phyloP scores from a whole-genome alignment of 2,113 vertebrate genomes.

The Sphaerodactylus townsendi region DNA sequence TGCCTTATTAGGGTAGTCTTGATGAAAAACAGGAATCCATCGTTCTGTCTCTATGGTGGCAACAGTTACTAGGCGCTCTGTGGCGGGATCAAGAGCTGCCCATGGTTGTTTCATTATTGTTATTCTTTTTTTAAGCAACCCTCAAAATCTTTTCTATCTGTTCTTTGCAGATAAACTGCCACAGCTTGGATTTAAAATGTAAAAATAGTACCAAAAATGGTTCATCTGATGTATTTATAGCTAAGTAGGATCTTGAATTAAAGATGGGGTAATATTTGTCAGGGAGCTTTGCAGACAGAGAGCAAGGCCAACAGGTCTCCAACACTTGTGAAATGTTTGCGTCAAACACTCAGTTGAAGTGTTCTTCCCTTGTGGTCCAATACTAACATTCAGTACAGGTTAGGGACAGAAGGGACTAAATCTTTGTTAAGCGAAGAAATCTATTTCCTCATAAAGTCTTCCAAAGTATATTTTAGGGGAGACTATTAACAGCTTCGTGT shows the following conservation, averaged over 20 bases:
- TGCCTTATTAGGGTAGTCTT: not conserved
- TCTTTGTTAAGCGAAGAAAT: not conserved
- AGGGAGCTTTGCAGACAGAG: not conserved
- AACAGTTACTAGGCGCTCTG: not conserved
- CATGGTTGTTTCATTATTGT: not conserved
- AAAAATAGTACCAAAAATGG: not conserved
- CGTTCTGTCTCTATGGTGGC: not conserved
- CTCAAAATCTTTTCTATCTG: no score
- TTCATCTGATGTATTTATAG: not conserved
- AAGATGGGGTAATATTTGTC: not conserved
- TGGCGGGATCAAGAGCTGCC: not conserved
- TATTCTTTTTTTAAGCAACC: not conserved
- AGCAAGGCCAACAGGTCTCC: not conserved
- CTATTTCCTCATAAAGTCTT: not conserved
- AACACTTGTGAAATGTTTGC: not conserved
- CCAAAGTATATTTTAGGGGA: not conserved
- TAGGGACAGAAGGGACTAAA: not conserved
- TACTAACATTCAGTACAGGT: not conserved
- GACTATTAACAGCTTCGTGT: not conserved
- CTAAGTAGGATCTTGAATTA: not conserved
- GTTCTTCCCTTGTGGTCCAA: not conserved
- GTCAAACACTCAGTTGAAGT: not conserved
- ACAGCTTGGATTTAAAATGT: not conserved
- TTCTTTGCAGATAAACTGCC: not conserved
- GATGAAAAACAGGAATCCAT: not conserved